phyloP scores from a whole-genome alignment of 2,888 invertebrate genomes.

The Hirudinaria manillensis region DNA sequence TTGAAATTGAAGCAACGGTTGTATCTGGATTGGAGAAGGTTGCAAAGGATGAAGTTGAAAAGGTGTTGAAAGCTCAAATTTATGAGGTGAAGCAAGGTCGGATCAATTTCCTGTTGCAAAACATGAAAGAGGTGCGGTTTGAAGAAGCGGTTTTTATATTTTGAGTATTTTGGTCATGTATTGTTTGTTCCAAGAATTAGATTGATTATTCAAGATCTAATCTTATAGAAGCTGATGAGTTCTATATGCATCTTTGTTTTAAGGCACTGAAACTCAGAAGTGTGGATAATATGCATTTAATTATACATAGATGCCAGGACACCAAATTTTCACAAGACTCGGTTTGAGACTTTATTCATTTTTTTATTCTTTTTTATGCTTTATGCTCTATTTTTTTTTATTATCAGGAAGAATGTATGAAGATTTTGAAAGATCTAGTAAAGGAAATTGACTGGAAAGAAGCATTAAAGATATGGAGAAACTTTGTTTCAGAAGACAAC shows the following conservation, averaged over 20 bases:
- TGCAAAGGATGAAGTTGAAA: slow-evolving; percentile 52
- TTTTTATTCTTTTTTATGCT: slow-evolving; percentile 12
- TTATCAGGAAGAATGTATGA: slow-evolving; percentile 46
- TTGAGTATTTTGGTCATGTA: neutral
- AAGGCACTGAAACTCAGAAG: slow-evolving; percentile 49
- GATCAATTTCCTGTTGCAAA: slow-evolving; percentile 33
- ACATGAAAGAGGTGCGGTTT: slow-evolving; percentile 30
- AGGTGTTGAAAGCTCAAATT: slow-evolving; percentile 44
- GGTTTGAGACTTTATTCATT: slow-evolving; percentile 39
- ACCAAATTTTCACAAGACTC: slow-evolving; percentile 46
- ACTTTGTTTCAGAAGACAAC: slow-evolving; percentile 37
- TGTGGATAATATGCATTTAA: slow-evolving; percentile 52
- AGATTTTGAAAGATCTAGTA: slow-evolving; percentile 45
- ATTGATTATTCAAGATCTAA: too few relatives aligned
- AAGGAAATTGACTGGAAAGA: slow-evolving; percentile 49
- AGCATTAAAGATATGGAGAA: slow-evolving; percentile 51
- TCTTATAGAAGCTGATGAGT: too few relatives aligned
- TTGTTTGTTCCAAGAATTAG: too few relatives aligned
- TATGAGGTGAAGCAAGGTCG: slow-evolving; percentile 35
- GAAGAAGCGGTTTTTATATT: slow-evolving; percentile 7
- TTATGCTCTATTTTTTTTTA: slow-evolving; percentile 12
- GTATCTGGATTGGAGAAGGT: slow-evolving; percentile 54
- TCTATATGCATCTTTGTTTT: slow-evolving; percentile 31
- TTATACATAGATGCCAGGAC: slow-evolving; percentile 44
- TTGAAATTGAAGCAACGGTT: slow-evolving; percentile 53